phyloP scores from a whole-genome alignment of 2,113 vertebrate genomes.

The Thermophis baileyi region DNA sequence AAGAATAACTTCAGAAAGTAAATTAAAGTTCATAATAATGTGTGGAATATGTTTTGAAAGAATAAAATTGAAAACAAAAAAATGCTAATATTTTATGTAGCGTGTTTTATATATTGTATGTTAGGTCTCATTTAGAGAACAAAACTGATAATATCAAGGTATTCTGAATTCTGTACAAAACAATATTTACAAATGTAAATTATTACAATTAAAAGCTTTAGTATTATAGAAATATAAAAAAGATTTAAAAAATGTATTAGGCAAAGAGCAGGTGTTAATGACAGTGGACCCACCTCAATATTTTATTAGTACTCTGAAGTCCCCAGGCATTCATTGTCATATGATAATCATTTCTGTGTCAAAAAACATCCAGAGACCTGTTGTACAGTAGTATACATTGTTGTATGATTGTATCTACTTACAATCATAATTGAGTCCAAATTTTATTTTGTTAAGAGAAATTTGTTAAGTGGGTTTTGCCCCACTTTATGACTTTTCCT shows the following conservation, averaged over 20 bases:
- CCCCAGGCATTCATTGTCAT: neutral
- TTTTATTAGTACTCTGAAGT: neutral
- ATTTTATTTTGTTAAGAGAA: no score
- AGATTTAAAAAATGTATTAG: neutral
- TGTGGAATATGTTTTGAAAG: neutral
- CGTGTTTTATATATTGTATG: neutral
- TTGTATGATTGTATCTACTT: neutral
- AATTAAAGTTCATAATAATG: neutral
- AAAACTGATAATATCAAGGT: neutral
- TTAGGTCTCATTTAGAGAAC: neutral
- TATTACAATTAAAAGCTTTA: neutral
- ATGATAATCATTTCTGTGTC: neutral
- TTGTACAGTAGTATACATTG: neutral
- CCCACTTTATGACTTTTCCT: no score
- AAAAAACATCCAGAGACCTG: neutral
- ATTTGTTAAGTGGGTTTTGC: no score
- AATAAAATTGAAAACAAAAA: neutral
- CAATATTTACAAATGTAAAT: neutral
- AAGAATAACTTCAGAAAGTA: neutral
- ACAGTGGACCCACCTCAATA: neutral
- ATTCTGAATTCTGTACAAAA: neutral
- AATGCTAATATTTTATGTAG: neutral
- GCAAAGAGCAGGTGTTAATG: neutral
- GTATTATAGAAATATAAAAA: neutral
- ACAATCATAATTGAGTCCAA: no score